Base-by-base conservation (phyloP, 2,888 invertebrate species). In the Neelides folsomi region DNA sequence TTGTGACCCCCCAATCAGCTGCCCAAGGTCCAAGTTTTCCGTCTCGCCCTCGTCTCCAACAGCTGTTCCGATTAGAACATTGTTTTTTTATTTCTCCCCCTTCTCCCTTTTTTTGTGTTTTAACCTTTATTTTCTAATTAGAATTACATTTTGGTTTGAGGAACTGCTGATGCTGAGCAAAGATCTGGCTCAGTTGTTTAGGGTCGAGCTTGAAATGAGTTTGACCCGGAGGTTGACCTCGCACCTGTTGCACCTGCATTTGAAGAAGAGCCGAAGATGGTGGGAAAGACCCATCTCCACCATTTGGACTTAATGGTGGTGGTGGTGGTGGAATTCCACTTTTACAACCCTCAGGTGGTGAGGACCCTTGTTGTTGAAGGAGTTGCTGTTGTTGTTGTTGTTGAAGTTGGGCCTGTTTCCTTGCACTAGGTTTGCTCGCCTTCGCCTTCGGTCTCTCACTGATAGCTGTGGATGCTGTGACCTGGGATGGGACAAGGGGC, bases 371-470 rank as follows among this genome's bases (percentile, higher is more conserved):
- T 70, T 74, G 71, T 65, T 76, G 68, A 51, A 72, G 72, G 49
- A 71, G 68, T 43, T 67, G 68, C 53, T 67, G 67, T 40, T 68
- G 68, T 65, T 65, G 65, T 54, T 75, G 73, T 70, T 68, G 67
- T 57, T 68, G 69, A 56, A 71, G 72, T 62, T 73, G 73, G 52
- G 66, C 55, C 52, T 68, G 68, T 49, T 64, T 60, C 57, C 62
- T 66, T 63, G 58, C 60, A 57, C 58, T 63, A 10, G 65, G 60
- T 55, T 65, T 64, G 54, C 59, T 60, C 18, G 65, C 58, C 54
- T 86, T 87, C 42, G 82, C 85, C 71, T 85, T 86, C 54, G 85
- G 84, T 66, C 86, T 79, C 72, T 87, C 86, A 72, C 83, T 83
- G 66, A 86, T 83, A 59, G 84, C 82, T 54, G 82, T 83, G 67